Evolutionary conservation across 2,797 vertebrate genomes (phyloP), one percentile per base, ranked within the genome.

Genomic region (Peromyscus melanophrys): DNA sequence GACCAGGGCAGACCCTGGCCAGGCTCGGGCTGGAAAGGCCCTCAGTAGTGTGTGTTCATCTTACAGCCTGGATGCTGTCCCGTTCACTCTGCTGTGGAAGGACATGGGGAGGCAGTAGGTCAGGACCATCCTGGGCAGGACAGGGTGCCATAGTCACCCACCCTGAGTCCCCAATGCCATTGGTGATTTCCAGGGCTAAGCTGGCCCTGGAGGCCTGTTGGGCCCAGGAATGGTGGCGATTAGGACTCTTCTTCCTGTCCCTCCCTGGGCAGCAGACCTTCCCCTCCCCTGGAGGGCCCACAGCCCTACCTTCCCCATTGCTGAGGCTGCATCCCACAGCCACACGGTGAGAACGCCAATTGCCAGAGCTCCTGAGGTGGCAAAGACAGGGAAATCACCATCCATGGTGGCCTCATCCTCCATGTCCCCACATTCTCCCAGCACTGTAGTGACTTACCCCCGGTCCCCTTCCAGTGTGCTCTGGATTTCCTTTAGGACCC

Each of bases 401-500:
- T 31, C 90, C 81, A 59, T 12, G 43, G 96, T n/a, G 92, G 88
- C 95, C 57, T 55, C 11, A 0, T 3, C 25, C 82, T 34, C 61
- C 2, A 37, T 0, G 10, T 46, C 46, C 61, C 6, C 17, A 31
- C 13, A 27, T 31, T 1, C 11, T 19, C n/a, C 1, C 37, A 17
- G 65, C 4, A 10, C n/a, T 21, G 1, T 0, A 4, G 67, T 83
- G 87, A 99, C 99, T 99, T 98, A 99, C 99, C 96, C 99, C 94
- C 99, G 99, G 86, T 99, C 99, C 46, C 99, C 99, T 98, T 99
- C 99, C 98, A 99, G 98, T 19, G 99, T 99, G 98, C 99, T 99
- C 98, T 99, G 99, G 98, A 99, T 99, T 98, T 99, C 99, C 97
- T 99, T 99, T 96, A 99, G 99, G 92, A 99, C 99, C 96, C 98